These are phyloP conservation scores for Pseudomyrmex cubaensis DNA, from an alignment of 1,140 invertebrate genomes.

Conservation along the genomic window DNA sequence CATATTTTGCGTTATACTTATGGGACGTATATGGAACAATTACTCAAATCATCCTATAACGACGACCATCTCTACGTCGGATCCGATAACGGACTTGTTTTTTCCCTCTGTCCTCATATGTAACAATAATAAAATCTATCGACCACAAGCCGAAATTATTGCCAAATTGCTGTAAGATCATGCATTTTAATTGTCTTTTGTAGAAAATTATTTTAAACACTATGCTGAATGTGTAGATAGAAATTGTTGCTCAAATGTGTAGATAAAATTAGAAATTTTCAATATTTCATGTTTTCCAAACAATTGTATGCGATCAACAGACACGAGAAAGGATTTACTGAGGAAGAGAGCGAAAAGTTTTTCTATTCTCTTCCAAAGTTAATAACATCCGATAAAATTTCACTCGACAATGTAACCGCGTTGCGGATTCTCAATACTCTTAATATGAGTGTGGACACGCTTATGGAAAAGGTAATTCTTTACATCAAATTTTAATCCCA, in stretches of 20 bases:
- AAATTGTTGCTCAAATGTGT: too few species aligned
- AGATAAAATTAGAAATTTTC: neutral
- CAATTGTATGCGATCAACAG: conserved; percentile 44
- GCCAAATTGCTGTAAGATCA: conserved; percentile 70
- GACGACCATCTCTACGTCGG: conserved; percentile 75
- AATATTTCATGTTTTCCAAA: neutral
- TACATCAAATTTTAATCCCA: too few species aligned
- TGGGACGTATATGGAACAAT: conserved; percentile 73
- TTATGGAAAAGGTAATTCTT: conserved; percentile 67
- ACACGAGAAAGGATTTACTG: conserved; percentile 56
- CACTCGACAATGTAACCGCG: conserved; percentile 61
- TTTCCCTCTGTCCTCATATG: conserved; percentile 80
- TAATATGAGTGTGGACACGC: conserved; percentile 61
- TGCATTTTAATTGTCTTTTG: neutral
- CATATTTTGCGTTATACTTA: conserved; percentile 70
- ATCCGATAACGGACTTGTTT: conserved; percentile 74
- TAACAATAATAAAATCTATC: conserved; percentile 79
- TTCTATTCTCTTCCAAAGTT: conserved; percentile 71
- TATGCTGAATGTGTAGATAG: neutral
- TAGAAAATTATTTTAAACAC: too few species aligned
- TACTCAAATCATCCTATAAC: conserved; percentile 76
- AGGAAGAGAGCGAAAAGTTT: conserved; percentile 56
- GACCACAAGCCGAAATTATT: conserved; percentile 66
- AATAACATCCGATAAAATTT: conserved; percentile 66
- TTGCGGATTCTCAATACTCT: conserved; percentile 50